Base-by-base conservation (phyloP, 1,140 invertebrate species). In the Oncopeltus fasciatus region DNA sequence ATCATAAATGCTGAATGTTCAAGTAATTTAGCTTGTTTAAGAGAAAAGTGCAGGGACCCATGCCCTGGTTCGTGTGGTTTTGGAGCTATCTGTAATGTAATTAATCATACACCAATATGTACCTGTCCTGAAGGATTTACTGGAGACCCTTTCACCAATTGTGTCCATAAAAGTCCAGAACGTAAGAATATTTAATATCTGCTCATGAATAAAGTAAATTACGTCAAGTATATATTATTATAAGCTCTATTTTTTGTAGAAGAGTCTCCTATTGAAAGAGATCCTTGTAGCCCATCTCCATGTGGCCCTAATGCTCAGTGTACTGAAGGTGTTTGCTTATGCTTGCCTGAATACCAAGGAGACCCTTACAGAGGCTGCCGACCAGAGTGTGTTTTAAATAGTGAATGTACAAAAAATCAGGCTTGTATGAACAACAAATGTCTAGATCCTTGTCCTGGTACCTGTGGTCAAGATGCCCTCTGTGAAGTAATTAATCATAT, bases 351-450 rank as follows among this genome's bases (percentile, higher is more conserved):
- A 68, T 81, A 78, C 69, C 79, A 81, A 68, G 82, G 82, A 51
- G 81, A 83, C 70, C 79, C 81, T n/a, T 83, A 81, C 64, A 68
- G 78, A 65, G 72, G 78, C 38, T 84, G 83, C 72, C 73, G 81
- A 68, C 77, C 81, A 49, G 81, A 83, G 75, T 84, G 83, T 71
- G 76, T 80, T 47, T 74, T 81, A 2, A 84, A 81, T 69, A 77
- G 74, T 46, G 83, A 84, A 70, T 85, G 83, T 73, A 72, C 80
- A 2, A 75, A 78, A 49, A 77, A 82, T 58, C 77, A 75, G 68
- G 81, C 86, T 1, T 91, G 88, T 68, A 80, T 87, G 16, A 78
- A 79, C 62, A 81, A 82, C 67, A 85, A 84, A 76, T 90, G 88
- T 70, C 72, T 77, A 38, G 84, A 90, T 72, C 87, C 87, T 27